A percentile compares a stretch with the other conserved stretches of the same genome.
Evolutionary conservation across 2,888 invertebrate species (phyloP).

Genomic region (Hetaerina titia): DNA sequence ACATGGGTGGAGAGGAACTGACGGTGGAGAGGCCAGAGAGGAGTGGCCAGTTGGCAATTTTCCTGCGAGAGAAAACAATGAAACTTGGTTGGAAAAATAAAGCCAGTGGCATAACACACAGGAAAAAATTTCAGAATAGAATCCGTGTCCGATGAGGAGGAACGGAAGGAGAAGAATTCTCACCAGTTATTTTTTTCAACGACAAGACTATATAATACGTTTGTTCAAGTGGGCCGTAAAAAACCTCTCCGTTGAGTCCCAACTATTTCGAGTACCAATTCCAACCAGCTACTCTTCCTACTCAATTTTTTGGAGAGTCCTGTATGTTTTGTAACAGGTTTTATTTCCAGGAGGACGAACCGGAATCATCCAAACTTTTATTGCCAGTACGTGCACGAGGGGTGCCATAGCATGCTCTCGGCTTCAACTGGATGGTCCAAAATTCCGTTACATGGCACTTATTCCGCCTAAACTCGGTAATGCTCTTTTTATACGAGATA

Average conservation of each 20-base stretch:
- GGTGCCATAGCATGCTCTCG: neutral
- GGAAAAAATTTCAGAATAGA: neutral
- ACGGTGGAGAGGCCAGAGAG: neutral
- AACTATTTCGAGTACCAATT: neutral
- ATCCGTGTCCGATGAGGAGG: neutral
- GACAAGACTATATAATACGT: neutral
- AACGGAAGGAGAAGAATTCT: neutral
- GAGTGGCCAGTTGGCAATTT: conserved; percentile 48
- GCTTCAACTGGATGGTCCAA: neutral
- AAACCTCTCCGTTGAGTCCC: neutral
- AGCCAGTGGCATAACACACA: neutral
- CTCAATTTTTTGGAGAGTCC: neutral
- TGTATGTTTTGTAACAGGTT: neutral
- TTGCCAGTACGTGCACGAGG: neutral
- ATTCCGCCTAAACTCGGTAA: too few species aligned
- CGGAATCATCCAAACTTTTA: neutral
- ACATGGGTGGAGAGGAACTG: neutral
- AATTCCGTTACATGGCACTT: neutral
- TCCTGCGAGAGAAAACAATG: conserved; percentile 47
- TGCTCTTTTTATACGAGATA: too few species aligned
- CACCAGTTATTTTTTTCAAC: neutral
- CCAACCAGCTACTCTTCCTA: neutral
- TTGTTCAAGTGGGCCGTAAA: neutral
- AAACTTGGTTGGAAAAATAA: conserved; percentile 41
- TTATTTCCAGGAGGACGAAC: neutral